Evolutionary conservation across 2,888 invertebrate species (phyloP).

Genomic region (Phanerotoma sp.): DNA sequence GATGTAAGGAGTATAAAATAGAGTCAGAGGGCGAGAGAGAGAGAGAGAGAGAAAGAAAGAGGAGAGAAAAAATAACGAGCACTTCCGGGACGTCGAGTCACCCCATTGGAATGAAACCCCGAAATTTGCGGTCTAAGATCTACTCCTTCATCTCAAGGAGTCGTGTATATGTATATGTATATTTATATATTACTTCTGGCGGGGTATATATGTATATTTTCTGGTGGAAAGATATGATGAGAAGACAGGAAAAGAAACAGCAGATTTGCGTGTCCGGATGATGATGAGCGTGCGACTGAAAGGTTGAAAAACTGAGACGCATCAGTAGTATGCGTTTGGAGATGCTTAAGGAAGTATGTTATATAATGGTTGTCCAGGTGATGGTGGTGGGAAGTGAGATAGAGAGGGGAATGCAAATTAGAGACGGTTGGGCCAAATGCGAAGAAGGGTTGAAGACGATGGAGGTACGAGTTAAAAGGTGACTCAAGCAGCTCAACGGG

Average conservation of each 20-base stretch:
- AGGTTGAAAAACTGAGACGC: constrained; percentile 11
- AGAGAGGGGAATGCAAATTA: constrained; percentile 58
- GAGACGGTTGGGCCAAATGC: constrained; percentile 55
- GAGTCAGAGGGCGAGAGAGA: too few species aligned
- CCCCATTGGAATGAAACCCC: constrained; percentile 4
- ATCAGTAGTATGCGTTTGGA: constrained; percentile 20
- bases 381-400: constrained; percentile 42
- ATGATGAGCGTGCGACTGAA: too few species aligned
- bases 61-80: constrained; percentile 10
- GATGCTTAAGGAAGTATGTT: constrained; percentile 21
- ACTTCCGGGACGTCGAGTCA: constrained; percentile 8
- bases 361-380: constrained; percentile 24
- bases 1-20: neutral
- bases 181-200: neutral
- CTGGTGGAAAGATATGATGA: neutral
- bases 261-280: neutral
- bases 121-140: constrained; percentile 4
- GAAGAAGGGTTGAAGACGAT: constrained; percentile 28
- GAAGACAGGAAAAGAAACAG: neutral
- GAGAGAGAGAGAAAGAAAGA: neutral
- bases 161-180: neutral
- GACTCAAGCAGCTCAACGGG: constrained; percentile 32
- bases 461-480: constrained; percentile 31
- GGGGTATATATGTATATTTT: neutral
- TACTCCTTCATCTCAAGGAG: neutral